Evolutionary conservation across 2,113 vertebrate species (phyloP), one percentile per base, ranked within the genome.

Genomic region (Natator depressus): DNA sequence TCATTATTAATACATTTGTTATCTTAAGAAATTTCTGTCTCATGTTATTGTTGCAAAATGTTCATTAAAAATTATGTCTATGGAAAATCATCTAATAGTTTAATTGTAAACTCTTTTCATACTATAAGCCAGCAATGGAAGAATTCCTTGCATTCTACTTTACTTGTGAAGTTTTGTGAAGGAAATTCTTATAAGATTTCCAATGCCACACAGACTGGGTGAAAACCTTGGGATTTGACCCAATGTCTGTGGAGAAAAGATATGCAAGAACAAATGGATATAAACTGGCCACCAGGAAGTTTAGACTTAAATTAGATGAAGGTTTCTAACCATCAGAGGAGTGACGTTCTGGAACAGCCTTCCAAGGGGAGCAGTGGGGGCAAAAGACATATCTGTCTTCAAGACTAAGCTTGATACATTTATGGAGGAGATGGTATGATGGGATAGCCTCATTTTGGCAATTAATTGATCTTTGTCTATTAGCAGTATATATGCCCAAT

Each of bases 1-100:
- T 94, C 82, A 83, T 89, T 89, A 88, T 80, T 79, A 96, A 96
- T n/a, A 50, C 22, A 50, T 94, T 95, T 97, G 4, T 92, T 76
- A 78, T 94, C 88, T 95, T 84, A 92, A 90, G 88, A 89, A 76
- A 49, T 54, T 79, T 55, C 65, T 85, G 90, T 65, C 82, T 84
- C 82, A 62, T 24, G 35, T 19, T 65, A 81, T 78, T 65, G 69
- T 55, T 90, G 55, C 81, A 10, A 50, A 31, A 85, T 93, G n/a
- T n/a, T 89, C 82, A 75, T 65, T 72, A 85, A 35, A 79, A 92
- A 59, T 25, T 90, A n/a, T 16, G 78, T n/a, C 78, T 75, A 49
- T 54, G 87, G 35, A 89, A 93, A 82, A 2, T 42, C 79, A 91
- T 54, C 79, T 59, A 62, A 14, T 80, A 50, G 76, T 91, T 93